Evolutionary conservation across 2,888 invertebrate genomes (phyloP).

Genomic region (Taphrorychus bicolor): DNA sequence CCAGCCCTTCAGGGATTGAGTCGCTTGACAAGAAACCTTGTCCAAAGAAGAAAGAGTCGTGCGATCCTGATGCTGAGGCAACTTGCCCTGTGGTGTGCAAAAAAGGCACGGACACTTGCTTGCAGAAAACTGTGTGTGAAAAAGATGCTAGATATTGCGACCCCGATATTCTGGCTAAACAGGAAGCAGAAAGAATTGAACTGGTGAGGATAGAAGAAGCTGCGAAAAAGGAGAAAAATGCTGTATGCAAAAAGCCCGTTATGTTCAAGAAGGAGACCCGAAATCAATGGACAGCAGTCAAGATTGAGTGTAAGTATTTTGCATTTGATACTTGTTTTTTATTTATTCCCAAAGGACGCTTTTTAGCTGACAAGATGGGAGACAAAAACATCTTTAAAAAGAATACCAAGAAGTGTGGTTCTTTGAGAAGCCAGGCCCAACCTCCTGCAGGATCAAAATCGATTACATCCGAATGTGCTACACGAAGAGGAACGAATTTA

Average conservation of each 20-base stretch:
- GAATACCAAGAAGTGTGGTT: not conserved
- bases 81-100: conserved; percentile 3
- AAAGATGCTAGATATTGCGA: conserved; percentile 33
- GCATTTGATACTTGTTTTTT: too few species aligned
- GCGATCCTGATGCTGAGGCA: not conserved
- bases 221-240: not conserved
- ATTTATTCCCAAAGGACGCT: too few species aligned
- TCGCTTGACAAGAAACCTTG: not conserved
- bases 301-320: conserved; percentile 36
- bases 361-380: conserved; percentile 30
- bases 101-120: conserved; percentile 3
- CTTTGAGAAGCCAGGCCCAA: not conserved
- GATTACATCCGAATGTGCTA: not conserved
- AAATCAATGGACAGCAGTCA: conserved; percentile 36
- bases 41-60: not conserved
- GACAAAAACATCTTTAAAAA: conserved; percentile 24
- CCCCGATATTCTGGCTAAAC: not conserved
- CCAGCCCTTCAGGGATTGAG: not conserved
- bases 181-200: conserved; percentile 6
- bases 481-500: not conserved
- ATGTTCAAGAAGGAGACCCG: conserved; percentile 25
- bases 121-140: not conserved
- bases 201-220: not conserved
- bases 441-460: not conserved
- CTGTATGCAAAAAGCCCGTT: conserved; percentile 20